These are phyloP conservation scores for Psittacus erithacus DNA, from an alignment of 2,113 vertebrate genomes.

Conservation along the genomic window DNA sequence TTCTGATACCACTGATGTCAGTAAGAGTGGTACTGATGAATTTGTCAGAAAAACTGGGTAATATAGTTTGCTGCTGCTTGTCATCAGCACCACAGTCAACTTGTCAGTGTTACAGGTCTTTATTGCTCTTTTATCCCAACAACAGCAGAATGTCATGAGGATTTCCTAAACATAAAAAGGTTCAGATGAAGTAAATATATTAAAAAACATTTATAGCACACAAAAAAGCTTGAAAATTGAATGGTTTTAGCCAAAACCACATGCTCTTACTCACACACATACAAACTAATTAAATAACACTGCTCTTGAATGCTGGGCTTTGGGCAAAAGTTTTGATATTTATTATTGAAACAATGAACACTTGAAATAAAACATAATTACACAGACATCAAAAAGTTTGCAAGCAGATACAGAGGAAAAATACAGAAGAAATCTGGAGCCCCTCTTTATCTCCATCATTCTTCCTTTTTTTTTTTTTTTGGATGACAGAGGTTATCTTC, in stretches of 20 bases:
- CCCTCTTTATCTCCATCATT: not conserved
- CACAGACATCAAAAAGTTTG: slow-evolving; percentile 16
- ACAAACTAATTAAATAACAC: not conserved
- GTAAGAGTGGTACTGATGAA: not conserved
- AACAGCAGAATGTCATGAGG: not conserved
- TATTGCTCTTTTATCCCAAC: not conserved
- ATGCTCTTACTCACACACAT: not conserved
- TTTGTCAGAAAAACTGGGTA: not conserved
- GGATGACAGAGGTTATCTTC: not conserved
- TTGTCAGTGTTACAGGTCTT: not conserved
- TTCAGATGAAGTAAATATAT: not conserved
- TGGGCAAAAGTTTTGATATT: not conserved
- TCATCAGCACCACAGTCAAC: not conserved
- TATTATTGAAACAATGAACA: slow-evolving; percentile 26
- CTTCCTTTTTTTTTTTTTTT: not conserved
- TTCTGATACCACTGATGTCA: not conserved
- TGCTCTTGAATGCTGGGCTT: not conserved
- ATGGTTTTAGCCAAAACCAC: not conserved
- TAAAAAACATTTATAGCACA: not conserved
- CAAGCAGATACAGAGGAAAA: slow-evolving; percentile 14
- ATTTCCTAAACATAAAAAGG: not conserved
- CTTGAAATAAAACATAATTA: slow-evolving; percentile 32
- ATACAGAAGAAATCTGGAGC: not conserved
- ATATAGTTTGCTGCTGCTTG: not conserved
- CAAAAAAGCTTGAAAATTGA: not conserved